These are phyloP conservation scores for Pluvialis apricaria DNA, from an alignment of 2,113 vertebrate genomes.

Conservation along the genomic window DNA sequence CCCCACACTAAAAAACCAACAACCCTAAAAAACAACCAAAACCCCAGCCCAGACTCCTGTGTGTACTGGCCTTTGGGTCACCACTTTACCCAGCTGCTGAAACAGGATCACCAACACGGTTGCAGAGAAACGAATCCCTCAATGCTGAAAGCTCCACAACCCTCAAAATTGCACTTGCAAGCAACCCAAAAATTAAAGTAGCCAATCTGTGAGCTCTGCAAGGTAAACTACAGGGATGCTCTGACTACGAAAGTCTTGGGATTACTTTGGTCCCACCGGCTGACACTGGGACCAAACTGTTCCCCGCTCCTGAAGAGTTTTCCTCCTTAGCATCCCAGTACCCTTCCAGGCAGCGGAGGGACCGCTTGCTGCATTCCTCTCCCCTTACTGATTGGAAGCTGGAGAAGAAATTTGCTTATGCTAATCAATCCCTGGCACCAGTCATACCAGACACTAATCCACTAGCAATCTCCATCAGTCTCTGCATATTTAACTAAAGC, in stretches of 20 bases:
- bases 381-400: background rate
- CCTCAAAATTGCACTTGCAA: background rate
- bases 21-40: background rate
- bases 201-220: background rate
- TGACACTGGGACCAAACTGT: background rate
- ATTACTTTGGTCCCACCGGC: background rate
- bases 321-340: background rate
- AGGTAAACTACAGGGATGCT: background rate
- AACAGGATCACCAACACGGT: background rate
- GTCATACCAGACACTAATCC: slow-evolving; percentile 44
- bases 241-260: background rate
- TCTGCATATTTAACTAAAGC: slow-evolving; percentile 59
- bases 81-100: background rate
- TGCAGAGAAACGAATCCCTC: background rate
- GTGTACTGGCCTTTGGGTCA: background rate
- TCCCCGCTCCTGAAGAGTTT: background rate
- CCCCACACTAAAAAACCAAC: no score
- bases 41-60: background rate
- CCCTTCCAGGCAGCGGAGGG: background rate
- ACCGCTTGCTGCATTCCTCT: background rate
- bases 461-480: slow-evolving; percentile 44
- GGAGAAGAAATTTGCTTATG: slow-evolving; percentile 54
- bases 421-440: slow-evolving; percentile 50
- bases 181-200: background rate
- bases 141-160: background rate